Base-by-base conservation (phyloP, 92 coral and sea anemone genomes). In the Epizoanthus ramosus region DNA sequence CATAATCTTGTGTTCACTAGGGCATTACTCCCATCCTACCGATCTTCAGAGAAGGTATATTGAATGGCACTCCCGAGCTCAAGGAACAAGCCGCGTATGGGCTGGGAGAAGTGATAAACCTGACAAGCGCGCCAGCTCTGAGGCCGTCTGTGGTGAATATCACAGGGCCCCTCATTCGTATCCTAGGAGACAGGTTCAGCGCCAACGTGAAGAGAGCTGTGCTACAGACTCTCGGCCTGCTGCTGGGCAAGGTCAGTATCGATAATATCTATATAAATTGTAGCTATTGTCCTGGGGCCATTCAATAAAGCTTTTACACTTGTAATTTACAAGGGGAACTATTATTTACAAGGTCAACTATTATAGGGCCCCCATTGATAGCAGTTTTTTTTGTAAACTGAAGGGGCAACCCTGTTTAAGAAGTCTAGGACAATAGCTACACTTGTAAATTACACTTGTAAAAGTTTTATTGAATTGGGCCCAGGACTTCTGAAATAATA, bases 111-210 rank as follows among this genome's bases (percentile, higher is more conserved):
- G 97, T 94, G 18, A 96, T 96, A 50, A 90, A 79, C 61, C 84
- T 96, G 60, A 96, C 99, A 31, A 94, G 98, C 53, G 93, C 99
- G 19, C 87, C 98, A 12, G 99, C 99, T 10, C 93, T 96, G 15
- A 89, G 93, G 81, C 99, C 99, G 14, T 96, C 97, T 58, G 99
- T 96, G 54, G 97, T 96, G 22, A 90, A 94, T 81, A 96, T 96
- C 74, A 96, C 99, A 61, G 99, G 99, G 28, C 99, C 99, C 86
- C 93, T 95, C 50, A 96, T 96, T 81, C 99, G 99, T 81, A 96
- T 96, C 91, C 89, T 96, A 71, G 98, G 98, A 28, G 99, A 96
- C 90, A 91, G 99, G 22, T 96, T 96, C 80, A 92, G 98, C 25
- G 95, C 98, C 90, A 96, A 96, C 75, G 99, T 96, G 61, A 96